phyloP scores from a whole-genome alignment of 2,797 vertebrate genomes.

The Enteromius argenteus region DNA sequence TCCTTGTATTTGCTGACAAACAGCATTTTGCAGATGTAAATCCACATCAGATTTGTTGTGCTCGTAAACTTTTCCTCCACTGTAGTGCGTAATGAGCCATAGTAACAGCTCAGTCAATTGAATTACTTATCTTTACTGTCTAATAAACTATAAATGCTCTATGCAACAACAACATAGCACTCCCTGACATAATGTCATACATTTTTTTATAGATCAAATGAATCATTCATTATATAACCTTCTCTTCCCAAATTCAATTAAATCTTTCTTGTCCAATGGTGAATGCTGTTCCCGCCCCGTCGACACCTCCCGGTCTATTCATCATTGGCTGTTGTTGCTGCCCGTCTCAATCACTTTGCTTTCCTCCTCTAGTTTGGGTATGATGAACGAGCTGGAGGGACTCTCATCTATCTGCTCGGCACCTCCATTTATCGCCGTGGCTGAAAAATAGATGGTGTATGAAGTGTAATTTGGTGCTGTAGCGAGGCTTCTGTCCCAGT shows the following conservation, averaged over 20 bases:
- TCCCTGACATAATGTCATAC: conserved; percentile 10
- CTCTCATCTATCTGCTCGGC: conserved; percentile 79
- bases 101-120: conserved; percentile 5
- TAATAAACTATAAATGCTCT: conserved; percentile 31
- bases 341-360: conserved; percentile 68
- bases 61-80: conserved; percentile 26
- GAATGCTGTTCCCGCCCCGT: neutral
- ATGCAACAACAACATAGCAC: conserved; percentile 12
- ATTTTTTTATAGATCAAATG: conserved; percentile 1
- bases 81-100: conserved; percentile 20
- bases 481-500: conserved; percentile 69
- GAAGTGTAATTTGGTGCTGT: conserved; percentile 76
- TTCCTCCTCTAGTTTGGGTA: conserved; percentile 73
- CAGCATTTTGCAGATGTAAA: conserved; percentile 30
- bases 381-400: conserved; percentile 77
- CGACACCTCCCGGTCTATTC: conserved; percentile 42
- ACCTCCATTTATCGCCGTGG: conserved; percentile 79
- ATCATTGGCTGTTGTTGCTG: conserved; percentile 60
- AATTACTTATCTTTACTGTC: conserved; percentile 34
- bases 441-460: conserved; percentile 76
- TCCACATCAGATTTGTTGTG: conserved; percentile 15
- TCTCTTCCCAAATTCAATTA: conserved; percentile 33
- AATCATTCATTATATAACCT: conserved; percentile 36
- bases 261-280: conserved; percentile 29
- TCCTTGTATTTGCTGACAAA: conserved; percentile 38